Evolutionary conservation across 2,113 vertebrate genomes (phyloP).

Genomic region (Tichodroma muraria): DNA sequence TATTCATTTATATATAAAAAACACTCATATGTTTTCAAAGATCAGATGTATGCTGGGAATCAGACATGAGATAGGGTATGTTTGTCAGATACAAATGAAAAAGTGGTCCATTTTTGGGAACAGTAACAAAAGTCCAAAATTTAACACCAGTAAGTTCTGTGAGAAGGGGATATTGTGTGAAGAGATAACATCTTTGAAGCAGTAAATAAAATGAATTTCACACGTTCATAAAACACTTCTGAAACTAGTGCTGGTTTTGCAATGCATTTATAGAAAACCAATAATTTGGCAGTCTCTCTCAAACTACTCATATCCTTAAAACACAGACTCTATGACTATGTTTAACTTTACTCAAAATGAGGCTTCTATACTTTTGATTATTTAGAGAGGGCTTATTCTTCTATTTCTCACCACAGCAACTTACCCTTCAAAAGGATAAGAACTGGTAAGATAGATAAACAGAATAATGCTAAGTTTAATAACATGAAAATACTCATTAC

Average conservation of each 20-base stretch:
- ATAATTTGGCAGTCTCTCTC: not conserved
- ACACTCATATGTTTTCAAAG: not conserved
- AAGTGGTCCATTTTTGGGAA: not conserved
- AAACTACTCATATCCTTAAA: not conserved
- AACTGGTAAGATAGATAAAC: not conserved
- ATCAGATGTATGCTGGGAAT: not conserved
- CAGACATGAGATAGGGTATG: not conserved
- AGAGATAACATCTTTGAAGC: not conserved
- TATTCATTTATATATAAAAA: not conserved
- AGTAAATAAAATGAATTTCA: not conserved
- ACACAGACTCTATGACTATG: not conserved
- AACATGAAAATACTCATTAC: not conserved
- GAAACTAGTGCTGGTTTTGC: not conserved
- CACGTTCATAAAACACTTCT: not conserved
- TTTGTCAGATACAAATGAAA: not conserved
- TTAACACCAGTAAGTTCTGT: accelerated
- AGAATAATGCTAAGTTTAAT: not conserved
- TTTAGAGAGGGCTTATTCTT: not conserved
- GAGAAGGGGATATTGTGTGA: not conserved
- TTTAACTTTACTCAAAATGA: not conserved
- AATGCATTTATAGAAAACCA: not conserved
- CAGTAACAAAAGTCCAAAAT: not conserved
- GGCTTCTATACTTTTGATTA: not conserved
- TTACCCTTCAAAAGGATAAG: not conserved
- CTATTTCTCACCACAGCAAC: not conserved